Base-by-base conservation (phyloP, 2,888 invertebrate genomes). In the Lasioglossum figueresi region DNA sequence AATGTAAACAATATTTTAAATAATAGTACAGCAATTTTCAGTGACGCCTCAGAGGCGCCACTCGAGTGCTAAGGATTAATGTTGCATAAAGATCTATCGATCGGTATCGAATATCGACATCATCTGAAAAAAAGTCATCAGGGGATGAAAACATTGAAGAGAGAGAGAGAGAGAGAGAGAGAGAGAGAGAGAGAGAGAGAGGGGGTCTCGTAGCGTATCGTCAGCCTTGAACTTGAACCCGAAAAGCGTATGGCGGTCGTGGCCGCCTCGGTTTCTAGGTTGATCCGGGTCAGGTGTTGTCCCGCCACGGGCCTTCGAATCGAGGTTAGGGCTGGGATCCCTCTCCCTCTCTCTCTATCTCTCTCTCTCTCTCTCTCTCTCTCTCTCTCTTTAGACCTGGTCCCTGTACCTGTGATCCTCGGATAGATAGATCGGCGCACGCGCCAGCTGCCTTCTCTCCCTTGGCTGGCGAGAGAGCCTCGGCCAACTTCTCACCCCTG, bases 141-240 rank as follows among this genome's bases (percentile, higher is more conserved):
- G 31, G 31, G 63, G 63, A 16, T 63, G 63, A 16, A 31, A 31
- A 31, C 16, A n/a, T 56, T 12, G 2, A n/a, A 56, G 4, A n/a
- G 56, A 52, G 5, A 52, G 52, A 23, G 23, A 8, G 31, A 6
- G n/a, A n/a, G n/a, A n/a, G n/a, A 56, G 4, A n/a, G 56, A 52
- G 5, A 52, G 52, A 23, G 23, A 8, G 31, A 6, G n/a, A 56
- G 4, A n/a, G 56, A 52, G 5, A 52, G 52, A 23, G 23, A 8
- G 31, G 2, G 63, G 31, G 63, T 6, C 63, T 63, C 63, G 63
- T 31, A 63, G 63, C 14, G 63, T 63, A 63, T 63, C 63, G n/a
- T 5, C 48, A 66, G n/a, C 89, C 89, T 76, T 92, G 91, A 92
- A 92, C 92, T 92, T 92, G 91, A 92, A 91, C 90, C 87, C 80